Evolutionary conservation across 1,140 invertebrate genomes (phyloP).

Genomic region (Drosophila melanica): DNA sequence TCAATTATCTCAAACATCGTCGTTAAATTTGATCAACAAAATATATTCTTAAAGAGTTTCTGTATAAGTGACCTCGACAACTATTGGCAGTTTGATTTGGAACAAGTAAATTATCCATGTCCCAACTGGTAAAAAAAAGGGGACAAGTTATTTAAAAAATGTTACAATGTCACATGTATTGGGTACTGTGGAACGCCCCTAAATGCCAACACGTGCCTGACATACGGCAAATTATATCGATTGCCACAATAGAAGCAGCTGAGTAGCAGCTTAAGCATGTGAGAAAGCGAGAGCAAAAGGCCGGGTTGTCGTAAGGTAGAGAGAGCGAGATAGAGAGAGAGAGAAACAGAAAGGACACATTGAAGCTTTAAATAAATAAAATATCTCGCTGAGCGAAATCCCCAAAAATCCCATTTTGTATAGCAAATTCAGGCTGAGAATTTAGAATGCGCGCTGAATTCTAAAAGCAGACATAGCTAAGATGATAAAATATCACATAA

Average conservation of each 20-base stretch:
- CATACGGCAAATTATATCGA: slow-evolving; percentile 53
- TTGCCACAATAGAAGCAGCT: slow-evolving; percentile 26
- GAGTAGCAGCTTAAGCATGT: background rate
- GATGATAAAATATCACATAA: slow-evolving; percentile 61
- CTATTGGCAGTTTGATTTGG: background rate
- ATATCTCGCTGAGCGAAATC: slow-evolving; percentile 29
- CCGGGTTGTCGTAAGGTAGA: background rate
- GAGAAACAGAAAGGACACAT: slow-evolving; percentile 20
- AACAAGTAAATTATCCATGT: slow-evolving; percentile 2
- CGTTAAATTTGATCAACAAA: background rate
- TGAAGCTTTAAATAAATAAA: slow-evolving; percentile 58
- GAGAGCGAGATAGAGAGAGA: background rate
- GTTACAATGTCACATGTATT: slow-evolving; percentile 19
- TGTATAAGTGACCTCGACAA: background rate
- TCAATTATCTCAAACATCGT: background rate
- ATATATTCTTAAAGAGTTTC: too few relatives aligned
- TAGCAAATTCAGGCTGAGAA: slow-evolving; percentile 20
- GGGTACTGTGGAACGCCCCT: slow-evolving; percentile 20
- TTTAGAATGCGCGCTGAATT: slow-evolving; percentile 43
- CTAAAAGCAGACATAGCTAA: slow-evolving; percentile 33
- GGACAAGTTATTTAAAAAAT: slow-evolving; percentile 36
- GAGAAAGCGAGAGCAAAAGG: background rate
- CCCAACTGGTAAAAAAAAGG: slow-evolving; percentile 12
- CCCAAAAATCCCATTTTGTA: slow-evolving; percentile 41
- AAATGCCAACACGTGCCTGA: slow-evolving; percentile 48